phyloP scores from a whole-genome alignment of 2,888 invertebrate species.

The Griposia aprilina region DNA sequence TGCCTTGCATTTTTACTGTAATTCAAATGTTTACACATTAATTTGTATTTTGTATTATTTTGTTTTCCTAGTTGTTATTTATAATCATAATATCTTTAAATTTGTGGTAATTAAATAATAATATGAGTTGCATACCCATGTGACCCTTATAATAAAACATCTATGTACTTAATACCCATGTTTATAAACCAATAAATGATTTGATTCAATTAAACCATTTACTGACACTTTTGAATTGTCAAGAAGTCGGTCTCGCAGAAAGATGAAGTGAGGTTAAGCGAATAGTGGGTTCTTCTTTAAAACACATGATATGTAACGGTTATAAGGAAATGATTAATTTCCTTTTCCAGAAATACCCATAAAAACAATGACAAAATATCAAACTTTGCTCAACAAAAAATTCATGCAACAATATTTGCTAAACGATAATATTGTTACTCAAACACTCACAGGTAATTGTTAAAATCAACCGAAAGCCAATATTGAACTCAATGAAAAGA shows the following conservation, averaged over 20 bases:
- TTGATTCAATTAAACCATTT: too few relatives aligned
- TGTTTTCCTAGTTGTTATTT: too few relatives aligned
- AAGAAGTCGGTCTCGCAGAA: neutral
- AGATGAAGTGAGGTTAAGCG: neutral
- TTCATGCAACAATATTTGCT: constrained; percentile 23
- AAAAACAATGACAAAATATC: neutral
- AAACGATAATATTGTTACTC: constrained; percentile 33
- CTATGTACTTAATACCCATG: too few relatives aligned
- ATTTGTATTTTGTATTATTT: too few relatives aligned
- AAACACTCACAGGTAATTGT: constrained; percentile 35
- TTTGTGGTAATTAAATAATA: too few relatives aligned
- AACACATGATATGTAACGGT: neutral
- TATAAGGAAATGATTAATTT: neutral
- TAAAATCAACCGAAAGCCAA: constrained; percentile 46
- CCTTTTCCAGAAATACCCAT: constrained; percentile 12
- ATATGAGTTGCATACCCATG: too few relatives aligned
- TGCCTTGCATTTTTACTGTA: too few relatives aligned
- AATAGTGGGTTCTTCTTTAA: neutral
- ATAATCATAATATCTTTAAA: too few relatives aligned
- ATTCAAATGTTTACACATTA: too few relatives aligned
- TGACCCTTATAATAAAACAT: too few relatives aligned
- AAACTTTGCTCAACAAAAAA: constrained; percentile 14
- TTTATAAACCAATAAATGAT: too few relatives aligned
- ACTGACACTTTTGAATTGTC: neutral
- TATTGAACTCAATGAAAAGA: constrained; percentile 32